phyloP scores from a whole-genome alignment of 2,888 invertebrate genomes.

The Acrobasis suavella region DNA sequence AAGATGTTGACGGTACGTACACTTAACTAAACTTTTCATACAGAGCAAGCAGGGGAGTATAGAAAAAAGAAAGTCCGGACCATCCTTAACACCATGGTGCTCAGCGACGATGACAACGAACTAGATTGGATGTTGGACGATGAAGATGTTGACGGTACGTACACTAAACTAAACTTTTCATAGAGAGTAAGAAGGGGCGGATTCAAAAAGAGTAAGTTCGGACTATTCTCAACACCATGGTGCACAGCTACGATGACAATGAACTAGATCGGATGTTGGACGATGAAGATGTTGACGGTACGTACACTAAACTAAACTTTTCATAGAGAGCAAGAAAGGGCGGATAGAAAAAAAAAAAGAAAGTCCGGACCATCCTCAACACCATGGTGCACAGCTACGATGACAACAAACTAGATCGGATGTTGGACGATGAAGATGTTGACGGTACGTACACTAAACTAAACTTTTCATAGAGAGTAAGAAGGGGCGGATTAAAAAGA shows the following conservation, averaged over 20 bases:
- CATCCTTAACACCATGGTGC: constrained; percentile 91
- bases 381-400: constrained; percentile 91
- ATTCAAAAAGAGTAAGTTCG: constrained; percentile 91
- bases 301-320: constrained; percentile 24
- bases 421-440: constrained; percentile 89
- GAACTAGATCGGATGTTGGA: constrained; percentile 90
- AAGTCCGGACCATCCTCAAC: constrained; percentile 89
- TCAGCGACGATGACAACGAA: constrained; percentile 89
- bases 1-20: constrained; percentile 88
- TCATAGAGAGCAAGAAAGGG: constrained; percentile 83
- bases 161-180: not conserved
- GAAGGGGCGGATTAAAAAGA: constrained; percentile 89
- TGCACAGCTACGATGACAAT: constrained; percentile 89
- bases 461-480: constrained; percentile 66
- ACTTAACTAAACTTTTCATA: not conserved
- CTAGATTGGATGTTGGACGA: constrained; percentile 89
- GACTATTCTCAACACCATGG: constrained; percentile 90
- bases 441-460: constrained; percentile 82
- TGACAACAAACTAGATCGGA: constrained; percentile 88
- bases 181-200: constrained; percentile 85
- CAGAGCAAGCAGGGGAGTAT: constrained; percentile 87
- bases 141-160: constrained; percentile 89
- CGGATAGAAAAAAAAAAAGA: constrained; percentile 90
- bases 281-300: constrained; percentile 91
- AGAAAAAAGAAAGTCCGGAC: constrained; percentile 90